Conservation (phyloP, 35 echinoderm and acorn worm species). For the Anneissia japonica region DNA sequence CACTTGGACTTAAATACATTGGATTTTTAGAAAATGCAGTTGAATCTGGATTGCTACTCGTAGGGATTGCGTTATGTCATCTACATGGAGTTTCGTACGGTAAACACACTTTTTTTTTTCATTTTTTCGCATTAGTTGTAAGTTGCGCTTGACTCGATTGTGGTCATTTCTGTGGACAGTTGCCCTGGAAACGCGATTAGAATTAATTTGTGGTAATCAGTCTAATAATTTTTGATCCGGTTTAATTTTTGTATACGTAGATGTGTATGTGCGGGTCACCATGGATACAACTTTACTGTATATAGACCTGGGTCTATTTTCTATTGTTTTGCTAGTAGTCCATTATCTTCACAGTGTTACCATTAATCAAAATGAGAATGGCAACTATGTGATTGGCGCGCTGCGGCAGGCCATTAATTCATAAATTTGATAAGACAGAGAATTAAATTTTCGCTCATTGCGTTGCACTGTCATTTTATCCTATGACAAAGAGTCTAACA, state of each 20-base stretch:
- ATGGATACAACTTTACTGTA: neutral
- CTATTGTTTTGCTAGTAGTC: neutral
- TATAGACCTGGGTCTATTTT: neutral
- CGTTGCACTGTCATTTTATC: neutral
- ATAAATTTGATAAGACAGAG: neutral
- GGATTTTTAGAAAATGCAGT: neutral
- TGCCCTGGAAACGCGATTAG: neutral
- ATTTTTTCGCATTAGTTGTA: neutral
- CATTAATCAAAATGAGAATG: neutral
- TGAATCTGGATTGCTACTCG: neutral
- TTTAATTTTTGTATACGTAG: neutral
- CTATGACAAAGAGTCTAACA: neutral
- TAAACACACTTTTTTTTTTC: neutral
- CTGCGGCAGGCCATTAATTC: neutral
- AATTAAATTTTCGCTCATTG: neutral
- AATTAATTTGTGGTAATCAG: too few relatives aligned
- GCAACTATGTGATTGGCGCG: neutral
- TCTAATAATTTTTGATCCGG: neutral
- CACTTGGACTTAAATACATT: neutral
- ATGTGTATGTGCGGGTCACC: neutral
- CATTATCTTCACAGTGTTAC: neutral
- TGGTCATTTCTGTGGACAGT: neutral
- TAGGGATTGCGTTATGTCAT: neutral
- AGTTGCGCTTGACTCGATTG: neutral
- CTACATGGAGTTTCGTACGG: neutral